Evolutionary conservation across 2,888 invertebrate genomes (phyloP), one percentile per base, ranked within the genome.

Genomic region (Chesias legatella): DNA sequence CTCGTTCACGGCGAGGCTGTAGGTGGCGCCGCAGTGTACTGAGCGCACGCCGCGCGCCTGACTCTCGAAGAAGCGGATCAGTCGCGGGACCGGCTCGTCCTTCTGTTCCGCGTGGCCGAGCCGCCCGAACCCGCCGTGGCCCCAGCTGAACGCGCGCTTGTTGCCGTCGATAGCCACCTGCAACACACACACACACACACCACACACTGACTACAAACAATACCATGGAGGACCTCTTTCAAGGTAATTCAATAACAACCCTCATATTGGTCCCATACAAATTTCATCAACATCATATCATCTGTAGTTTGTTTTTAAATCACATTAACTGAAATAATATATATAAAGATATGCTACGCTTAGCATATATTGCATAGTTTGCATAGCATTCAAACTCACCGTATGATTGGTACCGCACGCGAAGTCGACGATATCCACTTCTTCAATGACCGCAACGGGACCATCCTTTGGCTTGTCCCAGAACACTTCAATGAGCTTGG

Each of bases 91-190:
- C 79, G 94, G 90, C 80, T 98, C 98, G 78, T 98, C 97, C 69
- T 95, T 95, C 43, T 93, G 96, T 65, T 97, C 97, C 5, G 96
- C 94, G 84, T 98, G 98, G 0, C 98, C 98, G 7, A 98, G 88
- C 1, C 98, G 92, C 0, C 98, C 98, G 67, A 98, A 96, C 0
- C 98, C 98, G 7, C 97, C 98, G 76, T 97, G 98, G 10, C 98
- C 98, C 98, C 98, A 98, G 35, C 97, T 96, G 79, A 92, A 98
- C 0, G 95, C 94, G 7, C 98, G 92, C 76, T 95, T 96, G 72
- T 94, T 94, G 0, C 94, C 93, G 68, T 98, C 98, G 51, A 97
- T 92, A 0, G 95, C 95, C 31, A 95, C 92, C 94, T 94, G 56
- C 0, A 34, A 3, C 13, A 17, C 13, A 17, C 13, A 3, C 13